phyloP scores from a whole-genome alignment of 2,113 vertebrate species.

The Phrynocephalus versicolor region DNA sequence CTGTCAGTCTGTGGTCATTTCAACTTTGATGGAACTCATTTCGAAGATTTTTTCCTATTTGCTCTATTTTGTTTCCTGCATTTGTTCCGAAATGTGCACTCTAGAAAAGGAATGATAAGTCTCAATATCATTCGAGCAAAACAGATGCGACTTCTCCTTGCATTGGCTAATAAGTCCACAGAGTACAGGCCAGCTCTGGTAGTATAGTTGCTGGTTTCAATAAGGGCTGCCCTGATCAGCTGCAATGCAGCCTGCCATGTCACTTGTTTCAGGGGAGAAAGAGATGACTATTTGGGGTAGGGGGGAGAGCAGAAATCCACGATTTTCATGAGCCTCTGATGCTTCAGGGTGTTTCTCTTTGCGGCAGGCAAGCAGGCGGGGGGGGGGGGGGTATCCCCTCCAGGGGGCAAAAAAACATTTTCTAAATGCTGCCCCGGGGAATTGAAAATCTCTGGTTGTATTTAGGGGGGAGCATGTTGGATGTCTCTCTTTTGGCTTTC shows the following conservation, averaged over 20 bases:
- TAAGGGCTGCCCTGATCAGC: background rate
- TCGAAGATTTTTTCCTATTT: too few relatives aligned
- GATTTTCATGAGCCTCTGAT: too few relatives aligned
- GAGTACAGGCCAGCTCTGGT: background rate
- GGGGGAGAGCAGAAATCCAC: background rate
- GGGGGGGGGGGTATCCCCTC: too few relatives aligned
- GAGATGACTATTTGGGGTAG: background rate
- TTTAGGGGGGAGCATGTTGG: background rate
- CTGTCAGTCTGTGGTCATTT: background rate
- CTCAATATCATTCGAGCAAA: background rate
- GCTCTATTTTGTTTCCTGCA: background rate
- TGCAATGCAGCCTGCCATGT: background rate
- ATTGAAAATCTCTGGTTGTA: background rate
- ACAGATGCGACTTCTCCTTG: background rate
- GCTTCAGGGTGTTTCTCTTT: background rate
- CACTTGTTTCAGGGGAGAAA: background rate
- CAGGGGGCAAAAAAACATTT: too few relatives aligned
- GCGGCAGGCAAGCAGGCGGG: too few relatives aligned
- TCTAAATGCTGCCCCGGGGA: too few relatives aligned
- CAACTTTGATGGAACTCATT: background rate
- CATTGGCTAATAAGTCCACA: slow-evolving; percentile 8
- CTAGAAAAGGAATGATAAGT: background rate
- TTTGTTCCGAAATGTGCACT: background rate
- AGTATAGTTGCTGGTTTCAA: background rate
- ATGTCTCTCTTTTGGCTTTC: background rate